phyloP scores from a whole-genome alignment of 2,888 invertebrate genomes.

The Monoplex corrugatus region DNA sequence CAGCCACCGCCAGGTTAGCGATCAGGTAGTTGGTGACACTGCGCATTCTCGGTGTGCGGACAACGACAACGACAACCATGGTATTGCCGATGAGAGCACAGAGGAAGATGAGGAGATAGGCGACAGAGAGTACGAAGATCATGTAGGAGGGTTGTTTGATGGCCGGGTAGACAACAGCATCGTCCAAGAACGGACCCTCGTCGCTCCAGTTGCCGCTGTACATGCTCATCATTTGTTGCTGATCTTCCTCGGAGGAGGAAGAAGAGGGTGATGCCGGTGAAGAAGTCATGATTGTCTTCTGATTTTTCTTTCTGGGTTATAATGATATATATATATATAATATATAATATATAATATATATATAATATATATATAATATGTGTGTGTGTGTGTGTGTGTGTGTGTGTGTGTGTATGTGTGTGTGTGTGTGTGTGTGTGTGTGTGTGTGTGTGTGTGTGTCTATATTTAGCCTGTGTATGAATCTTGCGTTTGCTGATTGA shows the following conservation, averaged over 20 bases:
- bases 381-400: neutral
- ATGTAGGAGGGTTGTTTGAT: slow-evolving; percentile 71
- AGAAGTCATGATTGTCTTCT: neutral
- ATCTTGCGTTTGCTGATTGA: too few relatives aligned
- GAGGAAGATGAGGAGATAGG: slow-evolving; percentile 78
- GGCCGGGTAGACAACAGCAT: slow-evolving; percentile 43
- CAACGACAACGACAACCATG: slow-evolving; percentile 79
- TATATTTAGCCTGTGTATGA: too few relatives aligned
- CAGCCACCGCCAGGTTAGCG: slow-evolving; percentile 75
- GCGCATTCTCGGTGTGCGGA: slow-evolving; percentile 78
- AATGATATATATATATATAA: too few relatives aligned
- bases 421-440: neutral
- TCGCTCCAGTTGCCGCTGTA: neutral
- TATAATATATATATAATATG: neutral
- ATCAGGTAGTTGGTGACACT: slow-evolving; percentile 79
- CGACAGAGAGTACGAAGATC: slow-evolving; percentile 76
- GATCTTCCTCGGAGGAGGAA: too few relatives aligned
- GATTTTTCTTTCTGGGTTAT: too few relatives aligned
- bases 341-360: too few relatives aligned
- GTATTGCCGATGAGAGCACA: slow-evolving; percentile 79
- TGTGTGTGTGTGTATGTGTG: neutral
- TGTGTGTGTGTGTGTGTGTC: too few relatives aligned
- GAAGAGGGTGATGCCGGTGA: neutral
- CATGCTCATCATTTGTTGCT: neutral
- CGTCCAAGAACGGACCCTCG: neutral